A percentile compares a stretch with the other conserved stretches of the same genome.
These are phyloP conservation scores for Phocoena sinus DNA, from an alignment of 2,113 vertebrate species.

Conservation along the genomic window DNA sequence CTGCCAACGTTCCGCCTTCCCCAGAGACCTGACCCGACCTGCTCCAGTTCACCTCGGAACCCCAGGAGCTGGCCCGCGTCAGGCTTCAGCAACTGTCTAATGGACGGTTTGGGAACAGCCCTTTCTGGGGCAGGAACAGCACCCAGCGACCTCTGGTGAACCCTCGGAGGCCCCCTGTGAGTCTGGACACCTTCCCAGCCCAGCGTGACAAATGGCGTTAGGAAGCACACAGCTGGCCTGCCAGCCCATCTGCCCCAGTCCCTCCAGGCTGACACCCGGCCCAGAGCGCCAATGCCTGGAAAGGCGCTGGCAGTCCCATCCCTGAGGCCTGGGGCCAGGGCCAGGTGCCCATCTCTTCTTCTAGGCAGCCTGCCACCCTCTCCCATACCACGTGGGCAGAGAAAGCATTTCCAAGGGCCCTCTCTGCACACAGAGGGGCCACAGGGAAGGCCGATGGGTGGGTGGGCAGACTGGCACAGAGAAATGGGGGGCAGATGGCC, in stretches of 20 bases:
- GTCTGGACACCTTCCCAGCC: background rate
- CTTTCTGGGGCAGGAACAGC: background rate
- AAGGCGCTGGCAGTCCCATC: background rate
- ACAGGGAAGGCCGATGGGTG: fast-evolving
- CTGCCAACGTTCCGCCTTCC: fast-evolving
- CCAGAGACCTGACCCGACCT: background rate
- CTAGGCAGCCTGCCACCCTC: background rate
- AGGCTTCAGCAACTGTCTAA: background rate
- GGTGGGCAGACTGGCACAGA: background rate
- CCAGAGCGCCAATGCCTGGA: background rate
- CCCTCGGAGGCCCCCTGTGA: background rate
- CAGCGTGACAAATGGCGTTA: background rate
- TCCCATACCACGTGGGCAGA: background rate
- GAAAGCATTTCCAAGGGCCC: background rate
- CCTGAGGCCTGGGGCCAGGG: background rate
- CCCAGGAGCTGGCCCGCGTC: background rate
- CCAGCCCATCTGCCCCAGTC: background rate
- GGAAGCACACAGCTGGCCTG: background rate
- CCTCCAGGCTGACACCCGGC: background rate
- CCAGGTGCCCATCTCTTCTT: background rate
- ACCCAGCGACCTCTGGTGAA: background rate
- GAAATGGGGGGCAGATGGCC: background rate
- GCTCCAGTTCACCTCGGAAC: background rate
- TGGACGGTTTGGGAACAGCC: background rate
- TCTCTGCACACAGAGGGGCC: background rate